Evolutionary conservation across 2,113 vertebrate genomes (phyloP).

Genomic region (Laticauda laticaudata): DNA sequence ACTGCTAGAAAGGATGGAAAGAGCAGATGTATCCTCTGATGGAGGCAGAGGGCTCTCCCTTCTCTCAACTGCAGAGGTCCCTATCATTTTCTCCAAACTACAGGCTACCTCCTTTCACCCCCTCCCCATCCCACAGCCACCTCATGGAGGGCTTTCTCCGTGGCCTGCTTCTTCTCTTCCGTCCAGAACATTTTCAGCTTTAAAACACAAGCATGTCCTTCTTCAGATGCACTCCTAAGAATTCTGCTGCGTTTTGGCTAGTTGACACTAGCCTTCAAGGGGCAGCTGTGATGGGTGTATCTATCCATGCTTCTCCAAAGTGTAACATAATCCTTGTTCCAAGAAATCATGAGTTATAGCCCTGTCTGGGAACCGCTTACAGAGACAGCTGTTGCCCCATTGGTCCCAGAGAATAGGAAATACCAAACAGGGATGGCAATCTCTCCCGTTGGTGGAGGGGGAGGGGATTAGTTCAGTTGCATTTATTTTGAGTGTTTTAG

Average conservation of each 20-base stretch:
- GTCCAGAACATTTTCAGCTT: background rate
- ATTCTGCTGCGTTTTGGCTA: background rate
- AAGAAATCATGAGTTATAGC: background rate
- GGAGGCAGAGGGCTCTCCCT: background rate
- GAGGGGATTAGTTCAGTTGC: background rate
- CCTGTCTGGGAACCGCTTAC: conserved; percentile 3
- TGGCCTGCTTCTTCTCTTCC: background rate
- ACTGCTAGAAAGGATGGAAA: background rate
- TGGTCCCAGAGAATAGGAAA: conserved; percentile 1
- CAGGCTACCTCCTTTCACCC: background rate
- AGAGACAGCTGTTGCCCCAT: background rate
- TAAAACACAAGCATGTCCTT: background rate
- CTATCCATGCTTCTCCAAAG: background rate
- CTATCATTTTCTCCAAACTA: background rate
- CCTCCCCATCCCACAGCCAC: background rate
- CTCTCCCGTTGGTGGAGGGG: background rate
- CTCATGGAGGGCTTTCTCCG: background rate
- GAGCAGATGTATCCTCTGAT: background rate
- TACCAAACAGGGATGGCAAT: background rate
- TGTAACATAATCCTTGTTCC: background rate
- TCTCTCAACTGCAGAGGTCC: background rate
- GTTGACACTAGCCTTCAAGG: background rate
- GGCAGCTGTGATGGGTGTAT: background rate
- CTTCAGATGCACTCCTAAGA: background rate
- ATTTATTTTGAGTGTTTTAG: background rate